Evolutionary conservation across 2,113 vertebrate species (phyloP).

Genomic region (Galeopterus variegatus): DNA sequence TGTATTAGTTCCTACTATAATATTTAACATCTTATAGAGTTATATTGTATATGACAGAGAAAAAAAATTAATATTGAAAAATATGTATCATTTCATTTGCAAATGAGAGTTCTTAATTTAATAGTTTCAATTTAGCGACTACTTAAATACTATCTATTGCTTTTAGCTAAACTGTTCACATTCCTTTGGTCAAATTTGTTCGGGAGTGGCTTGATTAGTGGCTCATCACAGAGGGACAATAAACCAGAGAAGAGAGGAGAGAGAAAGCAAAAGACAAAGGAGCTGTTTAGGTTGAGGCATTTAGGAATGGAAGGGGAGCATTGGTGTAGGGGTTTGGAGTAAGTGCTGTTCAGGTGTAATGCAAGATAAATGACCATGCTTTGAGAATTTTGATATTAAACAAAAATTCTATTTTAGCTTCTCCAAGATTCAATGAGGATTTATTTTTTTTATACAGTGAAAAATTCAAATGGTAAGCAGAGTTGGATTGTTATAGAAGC

Average conservation of each 20-base stretch:
- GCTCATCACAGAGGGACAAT: not conserved
- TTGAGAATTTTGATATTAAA: not conserved
- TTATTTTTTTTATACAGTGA: not conserved
- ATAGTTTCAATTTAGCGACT: not conserved
- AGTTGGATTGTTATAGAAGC: not conserved
- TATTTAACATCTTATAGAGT: not conserved
- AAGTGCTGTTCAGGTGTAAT: not conserved
- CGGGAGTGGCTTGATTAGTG: not conserved
- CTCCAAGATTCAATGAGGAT: not conserved
- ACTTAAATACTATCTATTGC: not conserved
- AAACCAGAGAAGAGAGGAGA: not conserved
- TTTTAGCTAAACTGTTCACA: not conserved
- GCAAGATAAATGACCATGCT: not conserved
- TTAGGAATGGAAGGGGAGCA: not conserved
- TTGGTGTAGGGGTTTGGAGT: not conserved
- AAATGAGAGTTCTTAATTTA: not conserved
- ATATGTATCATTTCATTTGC: not conserved
- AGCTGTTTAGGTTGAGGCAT: not conserved
- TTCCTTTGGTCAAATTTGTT: not conserved
- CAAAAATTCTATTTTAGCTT: not conserved
- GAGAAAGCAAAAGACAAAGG: not conserved
- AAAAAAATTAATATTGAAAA: not conserved
- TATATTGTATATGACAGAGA: not conserved
- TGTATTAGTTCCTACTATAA: not conserved
- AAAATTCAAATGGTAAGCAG: not conserved